phyloP scores from a whole-genome alignment of 2,113 vertebrate species.

The Zapus hudsonius region DNA sequence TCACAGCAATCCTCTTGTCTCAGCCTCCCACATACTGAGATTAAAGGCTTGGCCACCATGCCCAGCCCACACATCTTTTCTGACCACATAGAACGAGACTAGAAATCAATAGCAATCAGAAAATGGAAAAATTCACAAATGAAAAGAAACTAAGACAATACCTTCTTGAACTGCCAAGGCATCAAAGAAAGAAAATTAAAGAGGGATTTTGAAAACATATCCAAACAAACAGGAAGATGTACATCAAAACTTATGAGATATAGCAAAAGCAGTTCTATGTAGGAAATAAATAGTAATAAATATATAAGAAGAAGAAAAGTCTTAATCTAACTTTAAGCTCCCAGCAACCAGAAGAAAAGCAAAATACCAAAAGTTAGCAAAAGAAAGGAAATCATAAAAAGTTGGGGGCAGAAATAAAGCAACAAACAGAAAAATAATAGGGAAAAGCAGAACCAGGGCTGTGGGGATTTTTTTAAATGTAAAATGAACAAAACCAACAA shows the following conservation, averaged over 20 bases:
- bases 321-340: not conserved
- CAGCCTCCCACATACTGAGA: too few relatives aligned
- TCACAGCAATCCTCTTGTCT: too few relatives aligned
- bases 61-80: not conserved
- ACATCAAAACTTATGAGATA: not conserved
- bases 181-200: not conserved
- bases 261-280: too few relatives aligned
- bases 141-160: not conserved
- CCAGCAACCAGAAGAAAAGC: not conserved
- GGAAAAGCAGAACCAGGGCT: not conserved
- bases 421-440: not conserved
- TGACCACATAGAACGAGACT: not conserved
- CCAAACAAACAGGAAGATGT: not conserved
- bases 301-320: not conserved
- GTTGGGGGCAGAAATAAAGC: not conserved
- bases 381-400: not conserved
- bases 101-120: not conserved
- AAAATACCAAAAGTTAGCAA: not conserved
- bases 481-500: not conserved
- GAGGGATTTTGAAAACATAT: not conserved
- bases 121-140: not conserved
- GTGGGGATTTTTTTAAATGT: not conserved
- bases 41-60: too few relatives aligned
- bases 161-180: not conserved
- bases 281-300: not conserved